phyloP scores from a whole-genome alignment of 92 coral and sea anemone genomes.

The Scolanthus callimorphus region DNA sequence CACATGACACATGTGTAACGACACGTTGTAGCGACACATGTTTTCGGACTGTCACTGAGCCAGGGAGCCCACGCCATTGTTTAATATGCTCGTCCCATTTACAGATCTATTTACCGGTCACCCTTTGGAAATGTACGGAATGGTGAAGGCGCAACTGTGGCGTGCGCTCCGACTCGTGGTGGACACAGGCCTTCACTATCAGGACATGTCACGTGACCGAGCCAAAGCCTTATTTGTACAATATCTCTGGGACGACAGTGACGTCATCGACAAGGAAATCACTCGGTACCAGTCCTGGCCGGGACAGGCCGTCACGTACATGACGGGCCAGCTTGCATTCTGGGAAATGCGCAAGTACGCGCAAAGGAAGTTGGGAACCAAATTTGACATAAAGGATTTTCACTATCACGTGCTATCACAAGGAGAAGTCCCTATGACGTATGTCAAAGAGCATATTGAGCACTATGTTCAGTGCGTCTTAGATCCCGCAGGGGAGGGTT shows the following conservation, averaged over 20 bases:
- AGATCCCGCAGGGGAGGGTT: slow-evolving; percentile 18
- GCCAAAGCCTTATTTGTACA: slow-evolving; percentile 41
- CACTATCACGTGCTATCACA: slow-evolving; percentile 55
- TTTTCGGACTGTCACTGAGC: no score
- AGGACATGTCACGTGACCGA: slow-evolving; percentile 51
- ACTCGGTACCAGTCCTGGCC: slow-evolving; percentile 68
- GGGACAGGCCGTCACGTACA: slow-evolving; percentile 60
- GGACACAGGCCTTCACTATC: slow-evolving; percentile 58
- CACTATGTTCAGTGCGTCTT: slow-evolving; percentile 39
- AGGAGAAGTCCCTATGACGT: slow-evolving; percentile 52
- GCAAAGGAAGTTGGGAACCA: slow-evolving; percentile 23
- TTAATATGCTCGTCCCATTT: no score
- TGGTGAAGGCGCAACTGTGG: slow-evolving; percentile 66
- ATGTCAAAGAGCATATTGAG: slow-evolving; percentile 34
- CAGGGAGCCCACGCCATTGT: no score
- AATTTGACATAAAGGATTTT: slow-evolving; percentile 49
- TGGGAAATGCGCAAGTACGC: slow-evolving; percentile 59
- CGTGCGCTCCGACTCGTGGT: slow-evolving; percentile 61
- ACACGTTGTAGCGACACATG: no score
- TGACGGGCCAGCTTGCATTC: slow-evolving; percentile 58
- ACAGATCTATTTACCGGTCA: slow-evolving; percentile 46
- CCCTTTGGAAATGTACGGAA: slow-evolving; percentile 51
- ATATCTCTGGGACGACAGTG: slow-evolving; percentile 57
- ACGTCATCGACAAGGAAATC: slow-evolving; percentile 40
- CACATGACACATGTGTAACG: no score